Base-by-base conservation (phyloP, 2,113 vertebrate species). In the Psittacara wagleri region DNA sequence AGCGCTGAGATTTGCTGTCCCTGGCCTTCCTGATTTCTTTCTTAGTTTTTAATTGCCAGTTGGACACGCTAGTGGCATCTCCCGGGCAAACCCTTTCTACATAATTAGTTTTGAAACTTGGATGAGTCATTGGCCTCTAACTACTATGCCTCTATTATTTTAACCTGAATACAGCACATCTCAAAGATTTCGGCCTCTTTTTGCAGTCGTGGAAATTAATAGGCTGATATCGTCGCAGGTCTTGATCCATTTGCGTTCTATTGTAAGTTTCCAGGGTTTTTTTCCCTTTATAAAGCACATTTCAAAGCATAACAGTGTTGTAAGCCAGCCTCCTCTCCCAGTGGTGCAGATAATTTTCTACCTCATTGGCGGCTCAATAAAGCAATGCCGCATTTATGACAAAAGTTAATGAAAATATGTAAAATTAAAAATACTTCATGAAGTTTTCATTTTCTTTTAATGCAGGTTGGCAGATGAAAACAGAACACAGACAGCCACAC, bases 51-150 rank as follows among this genome's bases (percentile, higher is more conserved):
- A 97, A 97, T 94, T 96, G 79, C 75, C 75, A 68, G 62, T 88
- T 93, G 55, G 70, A 78, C 7, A 33, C 59, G 79, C 83, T 77
- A 92, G 84, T 93, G 91, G 70, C 88, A 97, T 94, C 77, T 96
- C 83, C 54, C 70, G 92, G 86, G 87, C 90, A 96, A 93, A 91
- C 46, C 29, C 83, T 86, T 92, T 88, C 67, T 75, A 81, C 83
- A 81, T 97, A 96, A 97, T 96, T 97, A 84, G 82, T 96, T 89
- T 84, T 94, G 88, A 96, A 96, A 91, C 63, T 62, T 69, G 83
- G 51, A 86, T 96, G 92, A 96, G 85, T 96, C 95, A 96, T 28
- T 93, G 67, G 62, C 48, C 41, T 89, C 44, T 83, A 73, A 94
- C 80, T 83, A 79, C 52, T 76, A 43, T 67, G 86, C 69, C 49